Percentiles rank a stretch among this genome's conserved stretches.
These are phyloP conservation scores for Drosophila ohnishii DNA, from an alignment of 1,140 invertebrate genomes.

Conservation along the genomic window DNA sequence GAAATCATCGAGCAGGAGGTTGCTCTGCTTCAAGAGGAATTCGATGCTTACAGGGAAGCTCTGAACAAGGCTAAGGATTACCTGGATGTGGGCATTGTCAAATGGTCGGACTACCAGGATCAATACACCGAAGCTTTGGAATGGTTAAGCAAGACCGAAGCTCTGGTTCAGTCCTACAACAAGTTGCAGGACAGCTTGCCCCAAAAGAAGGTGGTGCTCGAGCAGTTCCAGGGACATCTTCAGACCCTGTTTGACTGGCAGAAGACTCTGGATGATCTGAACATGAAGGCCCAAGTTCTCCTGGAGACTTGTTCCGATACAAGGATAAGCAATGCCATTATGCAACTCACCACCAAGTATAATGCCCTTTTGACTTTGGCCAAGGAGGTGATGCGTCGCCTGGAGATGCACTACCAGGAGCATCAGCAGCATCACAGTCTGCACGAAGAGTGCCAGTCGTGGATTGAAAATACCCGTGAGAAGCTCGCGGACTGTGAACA, in stretches of 20 bases:
- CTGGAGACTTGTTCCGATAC: slow-evolving; percentile 96
- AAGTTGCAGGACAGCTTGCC: slow-evolving; percentile 95
- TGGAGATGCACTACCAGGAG: slow-evolving; percentile 96
- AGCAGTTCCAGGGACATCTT: slow-evolving; percentile 95
- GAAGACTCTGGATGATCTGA: slow-evolving; percentile 94
- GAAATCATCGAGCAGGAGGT: slow-evolving; percentile 96
- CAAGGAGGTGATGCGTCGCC: slow-evolving; percentile 95
- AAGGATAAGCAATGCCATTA: slow-evolving; percentile 95
- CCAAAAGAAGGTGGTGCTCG: slow-evolving; percentile 93
- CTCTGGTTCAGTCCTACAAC: slow-evolving; percentile 93
- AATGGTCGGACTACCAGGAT: slow-evolving; percentile 98
- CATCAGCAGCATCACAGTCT: slow-evolving; percentile 94
- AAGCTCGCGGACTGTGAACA: slow-evolving; percentile 91
- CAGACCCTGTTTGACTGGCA: slow-evolving; percentile 97
- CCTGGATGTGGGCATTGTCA: slow-evolving; percentile 94
- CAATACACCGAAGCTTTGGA: slow-evolving; percentile 94
- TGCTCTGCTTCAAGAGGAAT: slow-evolving; percentile 93
- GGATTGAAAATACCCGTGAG: slow-evolving; percentile 93
- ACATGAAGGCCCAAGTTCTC: slow-evolving; percentile 94
- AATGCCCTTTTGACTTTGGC: slow-evolving; percentile 94
- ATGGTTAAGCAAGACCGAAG: slow-evolving; percentile 94
- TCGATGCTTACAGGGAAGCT: slow-evolving; percentile 91
- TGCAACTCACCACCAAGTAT: slow-evolving; percentile 96
- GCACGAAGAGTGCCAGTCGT: slow-evolving; percentile 95
- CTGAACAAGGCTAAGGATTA: slow-evolving; percentile 91